Percentiles rank a stretch among this genome's conserved stretches.
Conservation (phyloP, 2,113 vertebrate species). For the Oreocharis arfaki region DNA sequence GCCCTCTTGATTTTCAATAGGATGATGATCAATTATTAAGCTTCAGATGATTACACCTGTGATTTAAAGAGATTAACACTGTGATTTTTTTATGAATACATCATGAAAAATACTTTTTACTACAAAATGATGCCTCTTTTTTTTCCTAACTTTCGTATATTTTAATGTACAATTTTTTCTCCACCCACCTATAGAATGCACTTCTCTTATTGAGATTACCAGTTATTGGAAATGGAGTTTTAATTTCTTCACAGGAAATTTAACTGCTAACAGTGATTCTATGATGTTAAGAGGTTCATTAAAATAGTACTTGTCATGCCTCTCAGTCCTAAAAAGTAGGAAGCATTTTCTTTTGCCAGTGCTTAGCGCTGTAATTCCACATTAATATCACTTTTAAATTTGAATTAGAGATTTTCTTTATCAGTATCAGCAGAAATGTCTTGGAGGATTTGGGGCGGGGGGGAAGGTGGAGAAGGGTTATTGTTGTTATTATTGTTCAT, state of each 20-base stretch:
- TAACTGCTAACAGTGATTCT: neutral
- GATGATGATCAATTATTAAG: neutral
- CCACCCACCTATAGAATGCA: neutral
- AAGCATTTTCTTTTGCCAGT: neutral
- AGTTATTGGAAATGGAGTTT: neutral
- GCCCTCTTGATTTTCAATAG: neutral
- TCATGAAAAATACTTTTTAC: neutral
- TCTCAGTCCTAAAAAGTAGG: neutral
- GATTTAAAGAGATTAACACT: neutral
- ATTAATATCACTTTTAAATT: neutral
- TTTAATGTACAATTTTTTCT: neutral
- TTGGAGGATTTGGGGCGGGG: accelerated
- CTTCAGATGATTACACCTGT: neutral
- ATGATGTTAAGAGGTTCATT: neutral
- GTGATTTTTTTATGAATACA: neutral
- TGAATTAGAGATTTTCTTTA: neutral
- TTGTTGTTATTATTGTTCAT: neutral
- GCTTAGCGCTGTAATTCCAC: neutral
- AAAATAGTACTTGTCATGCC: neutral
- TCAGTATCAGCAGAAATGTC: neutral
- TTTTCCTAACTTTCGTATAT: neutral
- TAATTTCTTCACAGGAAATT: neutral
- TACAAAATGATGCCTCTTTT: neutral
- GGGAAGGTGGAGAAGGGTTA: accelerated
- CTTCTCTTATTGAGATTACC: neutral